These are phyloP conservation scores for Etheostoma cragini DNA, from an alignment of 2,113 vertebrate genomes.

Conservation along the genomic window DNA sequence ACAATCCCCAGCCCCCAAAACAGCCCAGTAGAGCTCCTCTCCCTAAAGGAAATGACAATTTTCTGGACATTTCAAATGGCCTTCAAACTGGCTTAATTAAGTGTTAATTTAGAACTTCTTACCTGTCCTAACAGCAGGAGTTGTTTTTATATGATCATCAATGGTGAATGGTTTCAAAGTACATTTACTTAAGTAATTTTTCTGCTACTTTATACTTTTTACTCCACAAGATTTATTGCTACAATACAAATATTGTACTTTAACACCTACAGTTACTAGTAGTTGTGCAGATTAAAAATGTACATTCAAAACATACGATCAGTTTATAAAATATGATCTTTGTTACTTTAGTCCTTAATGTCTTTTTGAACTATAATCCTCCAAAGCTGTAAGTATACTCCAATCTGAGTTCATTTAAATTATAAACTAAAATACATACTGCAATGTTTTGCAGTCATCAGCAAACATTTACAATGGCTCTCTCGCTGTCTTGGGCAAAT, in stretches of 20 bases:
- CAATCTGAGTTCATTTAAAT: not conserved
- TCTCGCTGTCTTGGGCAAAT: no score
- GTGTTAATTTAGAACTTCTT: not conserved
- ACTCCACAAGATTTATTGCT: not conserved
- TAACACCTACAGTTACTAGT: not conserved
- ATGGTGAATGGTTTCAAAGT: not conserved
- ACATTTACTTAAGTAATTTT: not conserved
- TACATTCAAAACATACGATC: not conserved
- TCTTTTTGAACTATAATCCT: not conserved
- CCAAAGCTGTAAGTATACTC: not conserved
- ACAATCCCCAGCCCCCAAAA: not conserved
- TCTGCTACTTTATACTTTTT: not conserved
- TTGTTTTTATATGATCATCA: not conserved
- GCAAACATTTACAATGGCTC: no score
- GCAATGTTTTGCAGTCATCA: no score
- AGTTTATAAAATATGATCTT: not conserved
- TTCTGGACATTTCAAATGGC: slow-evolving; percentile 14
- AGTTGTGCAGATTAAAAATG: not conserved
- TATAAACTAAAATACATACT: not conserved
- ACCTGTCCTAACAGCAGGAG: not conserved
- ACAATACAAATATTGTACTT: not conserved
- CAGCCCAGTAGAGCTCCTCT: not conserved
- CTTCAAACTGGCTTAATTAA: not conserved
- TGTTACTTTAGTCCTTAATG: not conserved
- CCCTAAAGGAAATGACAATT: not conserved